Conservation (phyloP, 2,888 invertebrate genomes). For the Invenusta paracnida region DNA sequence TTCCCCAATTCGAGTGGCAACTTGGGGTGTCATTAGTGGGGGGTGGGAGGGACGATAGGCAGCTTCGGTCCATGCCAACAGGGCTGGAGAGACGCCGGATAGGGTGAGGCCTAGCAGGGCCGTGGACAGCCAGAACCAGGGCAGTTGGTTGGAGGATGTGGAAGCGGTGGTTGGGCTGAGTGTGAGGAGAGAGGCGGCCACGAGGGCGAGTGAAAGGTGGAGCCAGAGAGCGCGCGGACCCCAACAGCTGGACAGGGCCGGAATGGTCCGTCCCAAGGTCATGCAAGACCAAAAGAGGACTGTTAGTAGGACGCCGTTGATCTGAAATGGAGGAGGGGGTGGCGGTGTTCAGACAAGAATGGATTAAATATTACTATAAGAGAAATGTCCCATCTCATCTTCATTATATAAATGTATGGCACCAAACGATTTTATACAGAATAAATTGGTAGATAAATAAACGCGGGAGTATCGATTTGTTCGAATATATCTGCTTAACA, state of each 20-base stretch:
- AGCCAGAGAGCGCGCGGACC: not conserved
- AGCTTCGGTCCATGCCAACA: not conserved
- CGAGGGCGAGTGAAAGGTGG: not conserved
- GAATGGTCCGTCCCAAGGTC: not conserved
- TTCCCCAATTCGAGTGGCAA: not conserved
- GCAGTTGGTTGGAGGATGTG: not conserved
- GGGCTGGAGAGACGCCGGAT: not conserved
- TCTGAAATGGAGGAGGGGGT: not conserved
- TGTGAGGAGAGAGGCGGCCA: not conserved
- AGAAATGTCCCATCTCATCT: too few species aligned
- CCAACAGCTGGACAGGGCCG: not conserved
- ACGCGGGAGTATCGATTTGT: too few species aligned
- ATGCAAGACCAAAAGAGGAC: not conserved
- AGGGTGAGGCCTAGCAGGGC: not conserved
- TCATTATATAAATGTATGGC: too few species aligned
- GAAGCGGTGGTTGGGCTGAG: too few species aligned
- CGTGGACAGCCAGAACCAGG: not conserved
- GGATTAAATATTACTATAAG: too few species aligned
- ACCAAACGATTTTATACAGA: too few species aligned
- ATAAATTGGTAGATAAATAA: too few species aligned
- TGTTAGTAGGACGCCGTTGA: not conserved
- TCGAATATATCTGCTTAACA: too few species aligned
- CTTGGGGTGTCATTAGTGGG: not conserved
- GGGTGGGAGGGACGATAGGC: not conserved
- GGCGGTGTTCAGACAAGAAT: not conserved